phyloP scores from a whole-genome alignment of 2,888 invertebrate species.

The Cryptops parisi region DNA sequence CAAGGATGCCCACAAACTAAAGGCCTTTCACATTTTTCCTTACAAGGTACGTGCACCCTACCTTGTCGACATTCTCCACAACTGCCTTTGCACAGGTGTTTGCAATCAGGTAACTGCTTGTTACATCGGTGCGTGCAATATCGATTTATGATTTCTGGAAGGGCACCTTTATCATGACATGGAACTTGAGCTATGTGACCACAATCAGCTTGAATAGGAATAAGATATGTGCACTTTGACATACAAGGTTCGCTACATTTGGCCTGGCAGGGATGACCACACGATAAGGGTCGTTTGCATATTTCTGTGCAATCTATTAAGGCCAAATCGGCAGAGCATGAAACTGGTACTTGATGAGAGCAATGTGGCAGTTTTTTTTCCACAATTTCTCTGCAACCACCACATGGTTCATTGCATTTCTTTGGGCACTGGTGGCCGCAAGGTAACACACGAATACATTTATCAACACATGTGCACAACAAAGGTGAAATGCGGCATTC shows the following conservation, averaged over 20 bases:
- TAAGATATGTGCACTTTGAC: slow-evolving; percentile 13
- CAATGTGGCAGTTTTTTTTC: slow-evolving; percentile 24
- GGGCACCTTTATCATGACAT: not conserved
- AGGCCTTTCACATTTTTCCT: slow-evolving; percentile 25
- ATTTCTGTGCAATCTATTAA: slow-evolving; percentile 22
- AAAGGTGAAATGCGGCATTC: slow-evolving; percentile 5
- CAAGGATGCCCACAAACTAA: slow-evolving; percentile 33
- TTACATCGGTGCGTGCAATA: slow-evolving; percentile 23
- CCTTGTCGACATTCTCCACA: slow-evolving; percentile 31
- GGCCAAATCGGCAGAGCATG: slow-evolving; percentile 9
- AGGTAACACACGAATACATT: slow-evolving; percentile 18
- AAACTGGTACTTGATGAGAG: slow-evolving; percentile 21
- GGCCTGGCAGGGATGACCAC: slow-evolving; percentile 22
- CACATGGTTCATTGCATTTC: slow-evolving; percentile 24
- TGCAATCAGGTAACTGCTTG: slow-evolving; percentile 24
- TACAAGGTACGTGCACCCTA: slow-evolving; percentile 29
- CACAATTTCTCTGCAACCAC: slow-evolving; percentile 24
- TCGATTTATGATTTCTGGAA: not conserved
- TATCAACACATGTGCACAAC: not conserved
- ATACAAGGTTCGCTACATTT: slow-evolving; percentile 17
- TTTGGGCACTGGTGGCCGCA: slow-evolving; percentile 23
- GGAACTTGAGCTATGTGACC: slow-evolving; percentile 16
- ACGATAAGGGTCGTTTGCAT: slow-evolving; percentile 26
- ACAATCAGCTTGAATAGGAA: slow-evolving; percentile 16
- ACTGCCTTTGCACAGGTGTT: slow-evolving; percentile 27